phyloP scores from a whole-genome alignment of 1,140 invertebrate genomes.

The Drosophila subpulchrella region DNA sequence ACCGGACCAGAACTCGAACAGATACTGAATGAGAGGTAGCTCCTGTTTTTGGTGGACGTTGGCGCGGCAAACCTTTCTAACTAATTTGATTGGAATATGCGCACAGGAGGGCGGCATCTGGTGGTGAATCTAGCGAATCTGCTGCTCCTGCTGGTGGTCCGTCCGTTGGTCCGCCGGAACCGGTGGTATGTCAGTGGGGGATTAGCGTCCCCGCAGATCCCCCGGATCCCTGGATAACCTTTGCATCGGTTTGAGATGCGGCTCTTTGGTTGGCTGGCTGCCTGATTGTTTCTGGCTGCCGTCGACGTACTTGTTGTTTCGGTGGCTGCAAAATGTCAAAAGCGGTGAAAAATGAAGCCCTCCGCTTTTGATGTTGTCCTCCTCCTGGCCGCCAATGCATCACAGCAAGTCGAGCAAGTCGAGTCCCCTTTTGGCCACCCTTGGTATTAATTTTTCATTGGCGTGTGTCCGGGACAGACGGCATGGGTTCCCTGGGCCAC shows the following conservation, averaged over 20 bases:
- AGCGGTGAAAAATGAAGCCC: conserved; percentile 81
- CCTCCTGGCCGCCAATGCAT: conserved; percentile 9
- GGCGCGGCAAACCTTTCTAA: conserved; percentile 63
- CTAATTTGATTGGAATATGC: conserved; percentile 82
- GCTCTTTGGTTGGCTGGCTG: conserved; percentile 63
- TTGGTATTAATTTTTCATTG: conserved; percentile 79
- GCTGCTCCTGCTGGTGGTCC: conserved; percentile 10
- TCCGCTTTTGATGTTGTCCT: conserved; percentile 68
- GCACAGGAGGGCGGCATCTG: conserved; percentile 45
- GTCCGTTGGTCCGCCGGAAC: conserved; percentile 44
- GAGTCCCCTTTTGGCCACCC: conserved; percentile 25
- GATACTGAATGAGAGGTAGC: conserved; percentile 26
- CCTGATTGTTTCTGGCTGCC: conserved; percentile 75
- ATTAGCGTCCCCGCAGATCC: conserved; percentile 47
- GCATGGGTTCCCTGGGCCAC: not conserved
- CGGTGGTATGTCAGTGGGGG: conserved; percentile 50
- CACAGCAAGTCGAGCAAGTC: not conserved
- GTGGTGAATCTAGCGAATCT: conserved; percentile 18
- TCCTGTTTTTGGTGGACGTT: conserved; percentile 10
- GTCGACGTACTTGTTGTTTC: conserved; percentile 25
- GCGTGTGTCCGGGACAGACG: conserved; percentile 62
- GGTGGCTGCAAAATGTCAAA: conserved; percentile 80
- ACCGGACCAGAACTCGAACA: conserved; percentile 23
- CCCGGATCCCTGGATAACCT: not conserved
- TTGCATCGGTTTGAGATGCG: conserved; percentile 58